Conservation (phyloP, 2,113 vertebrate genomes). For the Cyrtonyx montezumae region DNA sequence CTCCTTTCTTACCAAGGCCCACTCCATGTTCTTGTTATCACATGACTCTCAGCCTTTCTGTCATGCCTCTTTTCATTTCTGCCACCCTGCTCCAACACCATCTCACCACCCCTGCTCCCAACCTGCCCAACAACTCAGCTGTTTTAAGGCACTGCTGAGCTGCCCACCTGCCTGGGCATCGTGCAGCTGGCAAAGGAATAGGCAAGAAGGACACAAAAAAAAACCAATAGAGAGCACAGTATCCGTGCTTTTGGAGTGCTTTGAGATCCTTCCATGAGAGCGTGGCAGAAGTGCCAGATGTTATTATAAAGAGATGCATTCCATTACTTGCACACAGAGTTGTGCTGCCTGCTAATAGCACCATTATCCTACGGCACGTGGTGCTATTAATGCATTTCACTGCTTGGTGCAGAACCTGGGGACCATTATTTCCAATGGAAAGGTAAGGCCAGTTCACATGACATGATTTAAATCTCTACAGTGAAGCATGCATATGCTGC, state of each 20-base stretch:
- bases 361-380: constrained; percentile 65
- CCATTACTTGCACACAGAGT: constrained; percentile 34
- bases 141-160: neutral
- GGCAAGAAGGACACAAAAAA: neutral
- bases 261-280: constrained; percentile 6
- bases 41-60: neutral
- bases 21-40: neutral
- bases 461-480: constrained; percentile 71
- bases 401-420: constrained; percentile 60
- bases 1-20: neutral
- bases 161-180: accelerated
- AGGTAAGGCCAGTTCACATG: constrained; percentile 63
- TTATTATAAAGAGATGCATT: constrained; percentile 54
- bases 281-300: constrained; percentile 14
- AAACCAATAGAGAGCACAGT: neutral
- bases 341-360: constrained; percentile 60
- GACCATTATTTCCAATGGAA: constrained; percentile 72
- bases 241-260: neutral
- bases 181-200: neutral
- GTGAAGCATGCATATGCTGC: constrained; percentile 44
- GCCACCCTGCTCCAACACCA: neutral
- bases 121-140: neutral
- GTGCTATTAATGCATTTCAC: constrained; percentile 62
- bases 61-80: neutral
- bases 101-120: neutral